Conservation (phyloP, 2,888 invertebrate species). For the Taenaris catops region DNA sequence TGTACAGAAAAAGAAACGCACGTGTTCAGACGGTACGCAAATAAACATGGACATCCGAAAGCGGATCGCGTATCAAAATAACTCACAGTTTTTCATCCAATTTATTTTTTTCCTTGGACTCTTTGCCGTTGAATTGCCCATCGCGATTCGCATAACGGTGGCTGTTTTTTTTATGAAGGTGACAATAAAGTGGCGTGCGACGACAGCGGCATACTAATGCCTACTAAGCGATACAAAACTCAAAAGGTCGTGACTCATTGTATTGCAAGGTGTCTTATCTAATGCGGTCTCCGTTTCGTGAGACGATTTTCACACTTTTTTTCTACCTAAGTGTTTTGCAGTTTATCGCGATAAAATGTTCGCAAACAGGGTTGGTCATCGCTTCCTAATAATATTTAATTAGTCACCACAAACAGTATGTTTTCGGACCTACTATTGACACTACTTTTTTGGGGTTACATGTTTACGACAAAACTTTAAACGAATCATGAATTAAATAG, state of each 20-base stretch:
- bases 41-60: slow-evolving; percentile 39
- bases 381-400: too few relatives aligned
- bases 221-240: slow-evolving; percentile 50
- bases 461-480: too few relatives aligned
- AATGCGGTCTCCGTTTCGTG: slow-evolving; percentile 33
- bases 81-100: slow-evolving; percentile 63
- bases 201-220: slow-evolving; percentile 51
- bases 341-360: slow-evolving; percentile 6
- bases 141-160: slow-evolving; percentile 55
- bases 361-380: slow-evolving; percentile 2
- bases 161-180: slow-evolving; percentile 33
- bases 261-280: slow-evolving; percentile 65
- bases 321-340: slow-evolving; percentile 13
- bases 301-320: slow-evolving; percentile 32
- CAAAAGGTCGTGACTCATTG: slow-evolving; percentile 43
- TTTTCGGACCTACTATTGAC: too few relatives aligned
- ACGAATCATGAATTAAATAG: too few relatives aligned
- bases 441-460: too few relatives aligned
- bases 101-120: slow-evolving; percentile 41
- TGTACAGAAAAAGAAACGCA: slow-evolving; percentile 46
- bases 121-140: slow-evolving; percentile 61
- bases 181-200: slow-evolving; percentile 40
- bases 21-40: slow-evolving; percentile 34
- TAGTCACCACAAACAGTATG: too few relatives aligned
- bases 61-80: slow-evolving; percentile 34